phyloP scores from a whole-genome alignment of 2,113 vertebrate species.

The Macquaria ambigua region DNA sequence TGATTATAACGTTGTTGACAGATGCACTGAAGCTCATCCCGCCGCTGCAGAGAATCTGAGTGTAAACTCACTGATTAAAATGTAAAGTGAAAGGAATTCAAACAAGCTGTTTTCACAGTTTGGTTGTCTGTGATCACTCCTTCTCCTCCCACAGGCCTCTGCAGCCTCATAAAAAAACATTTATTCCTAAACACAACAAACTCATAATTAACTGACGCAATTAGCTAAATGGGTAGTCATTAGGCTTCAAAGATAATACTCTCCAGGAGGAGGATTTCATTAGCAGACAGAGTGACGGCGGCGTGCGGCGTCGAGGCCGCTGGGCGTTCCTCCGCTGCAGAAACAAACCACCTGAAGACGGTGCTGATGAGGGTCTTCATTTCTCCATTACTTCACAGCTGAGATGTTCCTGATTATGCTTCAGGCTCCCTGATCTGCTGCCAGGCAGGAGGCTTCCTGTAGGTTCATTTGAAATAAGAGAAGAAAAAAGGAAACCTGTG shows the following conservation, averaged over 20 bases:
- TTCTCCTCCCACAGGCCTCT: not conserved
- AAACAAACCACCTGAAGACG: not conserved
- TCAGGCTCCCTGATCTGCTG: not conserved
- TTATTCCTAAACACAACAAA: not conserved
- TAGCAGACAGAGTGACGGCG: not conserved
- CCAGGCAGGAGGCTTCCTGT: not conserved
- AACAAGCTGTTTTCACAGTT: not conserved
- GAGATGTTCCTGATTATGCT: not conserved
- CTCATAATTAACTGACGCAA: not conserved
- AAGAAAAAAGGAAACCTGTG: not conserved
- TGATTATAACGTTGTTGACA: not conserved
- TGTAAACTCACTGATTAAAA: not conserved
- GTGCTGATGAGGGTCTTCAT: not conserved
- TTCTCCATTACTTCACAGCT: not conserved
- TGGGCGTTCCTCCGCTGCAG: not conserved
- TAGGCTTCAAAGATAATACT: not conserved
- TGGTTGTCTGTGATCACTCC: not conserved
- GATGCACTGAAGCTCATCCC: not conserved
- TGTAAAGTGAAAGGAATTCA: not conserved
- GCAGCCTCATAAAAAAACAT: not conserved
- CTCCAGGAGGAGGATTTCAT: not conserved
- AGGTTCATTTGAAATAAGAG: not conserved
- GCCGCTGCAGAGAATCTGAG: not conserved
- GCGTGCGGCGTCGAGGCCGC: not conserved
- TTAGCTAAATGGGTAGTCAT: not conserved